A percentile compares a stretch with the other conserved stretches of the same genome.
Evolutionary conservation across 2,888 invertebrate genomes (phyloP).

Genomic region (Notodonta dromedarius): DNA sequence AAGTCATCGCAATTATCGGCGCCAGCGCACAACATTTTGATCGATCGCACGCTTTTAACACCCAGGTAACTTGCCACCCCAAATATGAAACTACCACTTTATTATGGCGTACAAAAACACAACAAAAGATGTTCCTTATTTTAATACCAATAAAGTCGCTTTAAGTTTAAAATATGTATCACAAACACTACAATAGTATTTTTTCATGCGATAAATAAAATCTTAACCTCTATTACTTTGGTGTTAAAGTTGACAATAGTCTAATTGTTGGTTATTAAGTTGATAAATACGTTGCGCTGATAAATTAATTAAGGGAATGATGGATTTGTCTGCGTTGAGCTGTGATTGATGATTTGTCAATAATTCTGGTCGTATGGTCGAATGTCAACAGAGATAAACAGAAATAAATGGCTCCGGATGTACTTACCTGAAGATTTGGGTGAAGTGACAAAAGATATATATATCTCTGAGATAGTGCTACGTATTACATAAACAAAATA

Average conservation of each 20-base stretch:
- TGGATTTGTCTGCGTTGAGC: conserved; percentile 51
- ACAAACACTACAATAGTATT: background rate
- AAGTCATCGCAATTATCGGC: conserved; percentile 45
- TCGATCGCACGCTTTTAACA: conserved; percentile 48
- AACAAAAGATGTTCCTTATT: background rate
- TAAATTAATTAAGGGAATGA: conserved; percentile 66
- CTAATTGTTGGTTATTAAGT: conserved; percentile 15
- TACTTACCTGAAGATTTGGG: conserved; percentile 18
- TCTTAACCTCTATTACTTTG: conserved; percentile 6
- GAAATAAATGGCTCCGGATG: conserved; percentile 28
- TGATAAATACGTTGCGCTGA: conserved; percentile 34
- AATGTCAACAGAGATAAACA: conserved; percentile 48
- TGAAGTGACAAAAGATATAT: conserved; percentile 9
- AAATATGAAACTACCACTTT: conserved; percentile 53
- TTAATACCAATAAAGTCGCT: background rate
- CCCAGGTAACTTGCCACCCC: conserved; percentile 50
- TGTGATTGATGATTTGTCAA: conserved; percentile 74
- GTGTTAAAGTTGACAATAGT: conserved; percentile 30
- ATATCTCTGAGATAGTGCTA: no score
- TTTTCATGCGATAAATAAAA: conserved; percentile 4
- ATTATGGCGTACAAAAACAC: conserved; percentile 34
- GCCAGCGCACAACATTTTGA: conserved; percentile 53
- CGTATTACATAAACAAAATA: no score
- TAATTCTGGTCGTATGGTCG: conserved; percentile 50
- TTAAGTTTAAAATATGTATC: background rate